A percentile compares a stretch with the other conserved stretches of the same genome.
phyloP scores from a whole-genome alignment of 2,888 invertebrate species.

The Ophioninae sp. region DNA sequence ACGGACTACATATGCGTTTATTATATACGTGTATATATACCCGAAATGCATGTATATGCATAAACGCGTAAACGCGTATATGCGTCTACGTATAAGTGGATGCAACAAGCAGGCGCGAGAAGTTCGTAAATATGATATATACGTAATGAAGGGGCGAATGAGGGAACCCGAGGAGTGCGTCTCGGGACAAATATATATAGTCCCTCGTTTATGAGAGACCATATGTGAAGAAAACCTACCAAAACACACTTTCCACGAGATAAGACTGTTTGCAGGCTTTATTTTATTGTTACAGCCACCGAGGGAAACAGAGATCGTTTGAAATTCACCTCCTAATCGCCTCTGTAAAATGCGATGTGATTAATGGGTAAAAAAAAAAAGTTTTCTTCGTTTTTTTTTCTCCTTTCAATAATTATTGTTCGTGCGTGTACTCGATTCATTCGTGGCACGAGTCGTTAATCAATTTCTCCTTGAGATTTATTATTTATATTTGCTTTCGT shows the following conservation, averaged over 20 bases:
- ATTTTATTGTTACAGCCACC: slow-evolving; percentile 11
- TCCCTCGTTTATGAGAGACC: slow-evolving; percentile 40
- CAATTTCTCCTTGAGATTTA: not conserved
- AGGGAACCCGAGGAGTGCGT: slow-evolving; percentile 38
- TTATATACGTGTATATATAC: not conserved
- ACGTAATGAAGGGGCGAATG: slow-evolving; percentile 46
- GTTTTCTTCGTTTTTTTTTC: not conserved
- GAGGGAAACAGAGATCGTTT: slow-evolving; percentile 4
- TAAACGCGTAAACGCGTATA: not conserved
- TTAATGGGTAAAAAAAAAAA: not conserved
- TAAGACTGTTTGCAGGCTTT: slow-evolving; percentile 15
- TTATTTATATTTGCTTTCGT: too few relatives aligned
- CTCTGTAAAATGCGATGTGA: not conserved
- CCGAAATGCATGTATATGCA: slow-evolving; percentile 1
- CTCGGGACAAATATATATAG: slow-evolving; percentile 29
- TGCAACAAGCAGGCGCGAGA: slow-evolving; percentile 18
- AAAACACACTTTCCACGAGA: slow-evolving; percentile 22
- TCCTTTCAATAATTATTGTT: not conserved
- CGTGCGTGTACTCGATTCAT: not conserved
- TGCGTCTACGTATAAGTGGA: not conserved
- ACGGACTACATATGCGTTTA: slow-evolving; percentile 17
- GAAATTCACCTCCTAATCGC: slow-evolving; percentile 9
- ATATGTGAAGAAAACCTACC: slow-evolving; percentile 36
- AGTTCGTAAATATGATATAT: slow-evolving; percentile 40
- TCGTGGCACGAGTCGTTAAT: not conserved